Conservation (phyloP, 2,888 invertebrate genomes). For the Latrodectus elegans region DNA sequence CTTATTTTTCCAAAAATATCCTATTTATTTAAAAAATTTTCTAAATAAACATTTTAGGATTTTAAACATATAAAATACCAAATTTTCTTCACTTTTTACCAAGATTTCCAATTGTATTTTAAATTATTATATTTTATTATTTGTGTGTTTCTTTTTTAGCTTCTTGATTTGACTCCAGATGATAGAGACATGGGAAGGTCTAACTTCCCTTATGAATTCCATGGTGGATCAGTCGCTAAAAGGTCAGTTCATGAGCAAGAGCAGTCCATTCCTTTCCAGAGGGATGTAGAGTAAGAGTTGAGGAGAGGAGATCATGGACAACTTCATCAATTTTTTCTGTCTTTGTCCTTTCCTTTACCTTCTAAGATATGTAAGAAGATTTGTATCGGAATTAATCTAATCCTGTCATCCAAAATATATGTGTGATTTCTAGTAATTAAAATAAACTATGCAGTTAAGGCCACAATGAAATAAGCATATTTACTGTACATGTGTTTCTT, state of each 20-base stretch:
- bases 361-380: constrained; percentile 25
- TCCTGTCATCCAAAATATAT: constrained; percentile 21
- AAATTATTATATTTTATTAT: not conserved
- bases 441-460: not conserved
- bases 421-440: constrained; percentile 32
- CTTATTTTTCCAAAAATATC: no score
- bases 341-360: constrained; percentile 1
- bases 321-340: not conserved
- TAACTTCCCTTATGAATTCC: constrained; percentile 55
- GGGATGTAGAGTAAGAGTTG: constrained; percentile 21
- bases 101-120: no score
- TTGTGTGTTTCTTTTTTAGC: constrained; percentile 14
- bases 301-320: constrained; percentile 7
- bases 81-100: not conserved
- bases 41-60: no score
- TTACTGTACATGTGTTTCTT: constrained; percentile 32
- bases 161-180: constrained; percentile 39
- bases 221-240: constrained; percentile 43
- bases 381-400: constrained; percentile 26
- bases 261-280: constrained; percentile 16
- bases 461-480: constrained; percentile 5
- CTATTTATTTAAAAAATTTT: no score
- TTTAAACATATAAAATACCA: no score
- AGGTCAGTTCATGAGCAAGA: constrained; percentile 48
- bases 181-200: constrained; percentile 36